Percentiles rank a stretch among this genome's conserved stretches.
phyloP scores from a whole-genome alignment of 2,888 invertebrate species.

The Aphrophora alni region DNA sequence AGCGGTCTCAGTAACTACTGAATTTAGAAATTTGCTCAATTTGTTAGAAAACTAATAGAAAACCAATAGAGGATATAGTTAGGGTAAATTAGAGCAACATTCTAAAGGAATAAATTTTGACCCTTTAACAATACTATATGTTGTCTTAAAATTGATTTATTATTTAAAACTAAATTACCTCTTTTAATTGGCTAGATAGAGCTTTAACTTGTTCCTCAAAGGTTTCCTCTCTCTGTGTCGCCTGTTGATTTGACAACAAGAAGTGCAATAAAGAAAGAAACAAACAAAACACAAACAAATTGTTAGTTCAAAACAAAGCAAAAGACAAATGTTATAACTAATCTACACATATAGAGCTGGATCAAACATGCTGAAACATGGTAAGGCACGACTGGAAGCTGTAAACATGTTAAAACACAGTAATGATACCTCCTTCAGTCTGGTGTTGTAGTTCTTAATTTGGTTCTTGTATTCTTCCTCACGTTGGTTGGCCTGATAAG shows the following conservation, averaged over 20 bases:
- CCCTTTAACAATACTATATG: no score
- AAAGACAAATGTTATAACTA: constrained; percentile 45
- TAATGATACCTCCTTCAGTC: constrained; percentile 95
- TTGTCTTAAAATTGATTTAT: no score
- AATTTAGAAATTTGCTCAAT: no score
- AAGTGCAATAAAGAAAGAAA: constrained; percentile 44
- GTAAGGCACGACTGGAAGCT: background rate
- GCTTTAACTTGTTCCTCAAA: constrained; percentile 91
- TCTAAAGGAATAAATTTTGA: no score
- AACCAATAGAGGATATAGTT: no score
- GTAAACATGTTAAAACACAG: background rate
- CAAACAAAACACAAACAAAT: constrained; percentile 56
- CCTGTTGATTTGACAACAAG: constrained; percentile 66
- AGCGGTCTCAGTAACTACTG: no score
- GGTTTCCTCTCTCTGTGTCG: constrained; percentile 94
- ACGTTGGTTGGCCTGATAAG: constrained; percentile 91
- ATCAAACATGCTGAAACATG: background rate
- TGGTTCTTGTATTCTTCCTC: constrained; percentile 99
- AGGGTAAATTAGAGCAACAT: no score
- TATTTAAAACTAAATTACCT: no score
- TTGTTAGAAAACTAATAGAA: no score
- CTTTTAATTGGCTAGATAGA: constrained; percentile 88
- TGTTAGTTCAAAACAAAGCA: constrained; percentile 45
- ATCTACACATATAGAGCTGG: background rate
- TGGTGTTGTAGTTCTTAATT: constrained; percentile 98